Evolutionary conservation across 2,888 invertebrate genomes (phyloP).

Genomic region (Branchinecta sandiegonensis): DNA sequence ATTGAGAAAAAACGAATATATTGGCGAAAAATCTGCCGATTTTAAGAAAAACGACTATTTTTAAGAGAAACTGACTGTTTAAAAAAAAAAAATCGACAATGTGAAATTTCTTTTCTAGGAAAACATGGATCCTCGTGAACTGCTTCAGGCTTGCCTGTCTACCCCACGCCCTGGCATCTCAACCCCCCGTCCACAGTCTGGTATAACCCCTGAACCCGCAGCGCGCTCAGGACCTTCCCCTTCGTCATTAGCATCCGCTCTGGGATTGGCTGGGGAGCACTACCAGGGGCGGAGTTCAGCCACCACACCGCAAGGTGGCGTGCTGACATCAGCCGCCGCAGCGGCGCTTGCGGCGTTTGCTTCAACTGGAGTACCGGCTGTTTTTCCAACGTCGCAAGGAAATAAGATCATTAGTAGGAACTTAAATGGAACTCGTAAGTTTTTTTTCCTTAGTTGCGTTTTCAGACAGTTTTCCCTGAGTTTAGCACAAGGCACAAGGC

Average conservation of each 20-base stretch:
- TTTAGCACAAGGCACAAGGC: too few species aligned
- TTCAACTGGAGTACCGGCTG: conserved; percentile 14
- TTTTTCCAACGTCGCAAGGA: conserved; percentile 9
- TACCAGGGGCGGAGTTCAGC: conserved; percentile 11
- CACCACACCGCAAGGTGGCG: neutral
- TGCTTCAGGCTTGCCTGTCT: conserved; percentile 13
- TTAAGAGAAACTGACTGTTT: too few species aligned
- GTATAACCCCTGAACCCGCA: conserved; percentile 3
- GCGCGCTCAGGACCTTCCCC: neutral
- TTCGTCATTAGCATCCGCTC: neutral
- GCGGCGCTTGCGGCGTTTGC: conserved; percentile 1
- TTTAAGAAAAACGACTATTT: too few species aligned
- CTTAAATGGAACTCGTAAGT: conserved; percentile 6
- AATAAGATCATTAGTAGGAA: conserved; percentile 3
- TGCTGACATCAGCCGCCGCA: conserved; percentile 2
- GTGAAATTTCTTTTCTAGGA: neutral
- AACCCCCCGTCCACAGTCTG: conserved; percentile 7
- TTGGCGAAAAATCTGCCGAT: too few species aligned
- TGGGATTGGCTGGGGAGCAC: neutral
- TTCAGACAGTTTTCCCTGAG: too few species aligned
- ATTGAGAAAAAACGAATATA: too few species aligned
- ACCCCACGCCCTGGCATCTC: conserved; percentile 12
- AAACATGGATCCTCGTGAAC: conserved; percentile 13
- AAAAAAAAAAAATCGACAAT: too few species aligned
- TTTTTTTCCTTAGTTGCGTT: neutral